phyloP scores from a whole-genome alignment of 1,140 invertebrate genomes.

The Eueides isabella region DNA sequence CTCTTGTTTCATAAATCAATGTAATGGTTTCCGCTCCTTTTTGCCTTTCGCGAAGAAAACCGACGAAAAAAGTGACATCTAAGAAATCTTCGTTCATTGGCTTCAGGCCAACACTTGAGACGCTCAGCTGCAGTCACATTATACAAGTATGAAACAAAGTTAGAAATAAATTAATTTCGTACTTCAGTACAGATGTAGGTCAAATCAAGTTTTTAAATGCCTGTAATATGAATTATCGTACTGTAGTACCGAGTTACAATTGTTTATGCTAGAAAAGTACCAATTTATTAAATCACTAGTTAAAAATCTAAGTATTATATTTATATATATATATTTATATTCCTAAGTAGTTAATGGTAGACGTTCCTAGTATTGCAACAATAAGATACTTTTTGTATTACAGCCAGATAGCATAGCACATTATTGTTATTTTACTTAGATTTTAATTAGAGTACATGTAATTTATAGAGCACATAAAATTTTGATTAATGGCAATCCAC shows the following conservation, averaged over 20 bases:
- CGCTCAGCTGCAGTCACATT: slow-evolving; percentile 39
- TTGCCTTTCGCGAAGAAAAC: slow-evolving; percentile 52
- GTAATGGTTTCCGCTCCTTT: slow-evolving; percentile 69
- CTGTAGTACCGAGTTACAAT: too few species aligned
- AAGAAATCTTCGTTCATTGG: slow-evolving; percentile 60
- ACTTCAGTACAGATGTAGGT: slow-evolving; percentile 34
- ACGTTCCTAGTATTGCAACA: neutral
- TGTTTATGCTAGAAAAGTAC: too few species aligned
- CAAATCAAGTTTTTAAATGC: slow-evolving; percentile 14
- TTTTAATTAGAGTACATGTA: neutral
- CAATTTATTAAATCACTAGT: too few species aligned
- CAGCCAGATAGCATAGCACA: neutral
- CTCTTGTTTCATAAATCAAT: slow-evolving; percentile 68
- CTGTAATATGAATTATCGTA: neutral
- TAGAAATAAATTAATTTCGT: slow-evolving; percentile 39
- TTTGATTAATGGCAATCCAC: neutral
- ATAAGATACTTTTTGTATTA: neutral
- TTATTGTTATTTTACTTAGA: neutral
- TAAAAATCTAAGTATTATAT: too few species aligned
- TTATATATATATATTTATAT: too few species aligned
- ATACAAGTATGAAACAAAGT: slow-evolving; percentile 42
- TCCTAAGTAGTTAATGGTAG: too few species aligned
- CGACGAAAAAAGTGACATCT: slow-evolving; percentile 64
- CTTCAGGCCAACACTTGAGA: slow-evolving; percentile 54
- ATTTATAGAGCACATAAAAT: too few species aligned